phyloP scores from a whole-genome alignment of 2,113 vertebrate genomes.

The Zootoca vivipara region DNA sequence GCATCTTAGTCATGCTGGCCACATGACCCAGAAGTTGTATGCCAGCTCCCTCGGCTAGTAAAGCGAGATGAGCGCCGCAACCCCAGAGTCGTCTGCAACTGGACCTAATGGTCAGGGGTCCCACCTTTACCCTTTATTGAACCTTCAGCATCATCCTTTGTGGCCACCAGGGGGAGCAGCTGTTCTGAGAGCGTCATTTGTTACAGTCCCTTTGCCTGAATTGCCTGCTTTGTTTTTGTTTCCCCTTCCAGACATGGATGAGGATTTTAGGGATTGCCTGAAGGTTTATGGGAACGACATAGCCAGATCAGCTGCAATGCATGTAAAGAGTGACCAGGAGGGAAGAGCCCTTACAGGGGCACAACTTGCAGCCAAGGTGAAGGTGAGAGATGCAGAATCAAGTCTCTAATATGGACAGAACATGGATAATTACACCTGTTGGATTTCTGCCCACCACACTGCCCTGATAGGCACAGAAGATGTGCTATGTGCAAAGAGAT shows the following conservation, averaged over 20 bases:
- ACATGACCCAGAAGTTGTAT: too few species aligned
- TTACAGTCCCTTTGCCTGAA: not conserved
- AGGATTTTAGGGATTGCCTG: slow-evolving; percentile 37
- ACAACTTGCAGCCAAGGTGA: slow-evolving; percentile 13
- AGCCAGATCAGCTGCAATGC: not conserved
- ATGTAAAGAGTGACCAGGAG: not conserved
- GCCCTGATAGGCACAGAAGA: not conserved
- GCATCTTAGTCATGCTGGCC: too few species aligned
- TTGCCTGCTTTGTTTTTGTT: not conserved
- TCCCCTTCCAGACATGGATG: slow-evolving; percentile 39
- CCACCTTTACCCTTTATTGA: too few species aligned
- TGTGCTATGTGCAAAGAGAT: too few species aligned
- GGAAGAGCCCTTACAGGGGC: not conserved
- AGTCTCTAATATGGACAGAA: too few species aligned
- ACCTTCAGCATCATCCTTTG: not conserved
- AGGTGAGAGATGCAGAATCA: slow-evolving; percentile 21
- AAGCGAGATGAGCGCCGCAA: too few species aligned
- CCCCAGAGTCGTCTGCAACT: too few species aligned
- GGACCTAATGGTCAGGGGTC: too few species aligned
- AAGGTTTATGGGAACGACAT: slow-evolving; percentile 12
- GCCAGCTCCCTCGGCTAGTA: too few species aligned
- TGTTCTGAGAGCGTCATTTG: not conserved
- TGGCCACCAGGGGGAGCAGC: not conserved
- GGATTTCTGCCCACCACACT: not conserved
- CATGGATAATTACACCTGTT: not conserved